Evolutionary conservation across 2,113 vertebrate species (phyloP), one percentile per base, ranked within the genome.

Genomic region (Chaetorhynchus papuensis): DNA sequence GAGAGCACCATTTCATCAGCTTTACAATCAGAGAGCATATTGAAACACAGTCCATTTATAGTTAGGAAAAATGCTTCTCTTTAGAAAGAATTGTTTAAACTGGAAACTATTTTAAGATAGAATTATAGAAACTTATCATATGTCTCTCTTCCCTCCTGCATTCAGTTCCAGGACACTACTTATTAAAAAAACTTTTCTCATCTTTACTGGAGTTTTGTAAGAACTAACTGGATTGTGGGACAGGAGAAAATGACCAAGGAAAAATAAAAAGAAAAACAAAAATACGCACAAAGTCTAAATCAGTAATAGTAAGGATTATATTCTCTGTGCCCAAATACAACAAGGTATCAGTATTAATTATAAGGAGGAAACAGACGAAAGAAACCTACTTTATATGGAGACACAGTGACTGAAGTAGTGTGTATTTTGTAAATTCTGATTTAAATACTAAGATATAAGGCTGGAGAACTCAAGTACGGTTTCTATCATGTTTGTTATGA

Each of bases 1-100:
- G 90, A 92, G 56, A 92, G n/a, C 60, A 83, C 41, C 64, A 68
- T 94, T 94, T 86, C 41, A 93, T 92, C 85, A 92, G 72, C 49
- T 94, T 96, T 96, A 96, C 71, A 68, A 94, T 87, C 90, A 94
- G 57, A 82, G 57, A 95, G 44, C 83, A 92, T 90, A 90, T 61
- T 97, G 88, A 96, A 92, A 92, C n/a, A 64, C 35, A 87, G 56
- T 83, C 18, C 74, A 87, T 87, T 91, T 91, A 78, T 49, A 87
- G 28, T 49, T 64, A 74, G 18, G 53, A 71, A 93, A 94, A 96
- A 77, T 53, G 27, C 22, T 77, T 74, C 33, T 65, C 54, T 87
- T 89, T 42, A 95, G 35, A 77, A 26, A 76, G 39, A 85, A 49
- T 23, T 91, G 57, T 75, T 92, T 78, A 63, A 91, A 57, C 13